Percentiles rank a stretch among this genome's conserved stretches.
Evolutionary conservation across 2,888 invertebrate genomes (phyloP).

Genomic region (Heliconius ismenius): DNA sequence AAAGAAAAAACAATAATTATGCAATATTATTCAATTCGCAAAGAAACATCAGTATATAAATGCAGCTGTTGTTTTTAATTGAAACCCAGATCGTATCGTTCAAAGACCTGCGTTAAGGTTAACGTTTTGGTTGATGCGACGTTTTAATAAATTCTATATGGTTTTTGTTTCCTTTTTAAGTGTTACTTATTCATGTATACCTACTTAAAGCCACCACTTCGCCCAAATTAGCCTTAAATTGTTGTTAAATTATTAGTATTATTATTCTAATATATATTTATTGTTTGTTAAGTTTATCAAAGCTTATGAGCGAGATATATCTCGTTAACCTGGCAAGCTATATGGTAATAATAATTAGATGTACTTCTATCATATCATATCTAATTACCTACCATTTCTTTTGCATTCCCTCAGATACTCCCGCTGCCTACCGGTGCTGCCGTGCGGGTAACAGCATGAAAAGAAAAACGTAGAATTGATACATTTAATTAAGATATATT

Average conservation of each 20-base stretch:
- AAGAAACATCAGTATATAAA: neutral
- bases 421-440: too few relatives aligned
- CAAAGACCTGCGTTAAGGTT: conserved; percentile 8
- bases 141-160: neutral
- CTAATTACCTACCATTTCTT: too few relatives aligned
- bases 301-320: too few relatives aligned
- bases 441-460: too few relatives aligned
- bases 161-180: neutral
- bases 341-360: too few relatives aligned
- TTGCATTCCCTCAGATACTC: too few relatives aligned
- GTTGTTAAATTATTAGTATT: neutral
- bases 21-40: neutral
- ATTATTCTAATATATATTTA: too few relatives aligned
- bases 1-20: neutral
- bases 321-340: neutral
- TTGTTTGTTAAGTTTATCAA: neutral
- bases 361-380: too few relatives aligned
- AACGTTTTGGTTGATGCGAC: neutral
- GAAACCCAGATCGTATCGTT: conserved; percentile 18
- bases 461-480: too few relatives aligned
- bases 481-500: neutral
- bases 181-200: neutral
- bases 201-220: neutral
- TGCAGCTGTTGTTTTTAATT: conserved; percentile 9
- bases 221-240: neutral